phyloP scores from a whole-genome alignment of 2,797 vertebrate genomes.

The Vultur gryphus region DNA sequence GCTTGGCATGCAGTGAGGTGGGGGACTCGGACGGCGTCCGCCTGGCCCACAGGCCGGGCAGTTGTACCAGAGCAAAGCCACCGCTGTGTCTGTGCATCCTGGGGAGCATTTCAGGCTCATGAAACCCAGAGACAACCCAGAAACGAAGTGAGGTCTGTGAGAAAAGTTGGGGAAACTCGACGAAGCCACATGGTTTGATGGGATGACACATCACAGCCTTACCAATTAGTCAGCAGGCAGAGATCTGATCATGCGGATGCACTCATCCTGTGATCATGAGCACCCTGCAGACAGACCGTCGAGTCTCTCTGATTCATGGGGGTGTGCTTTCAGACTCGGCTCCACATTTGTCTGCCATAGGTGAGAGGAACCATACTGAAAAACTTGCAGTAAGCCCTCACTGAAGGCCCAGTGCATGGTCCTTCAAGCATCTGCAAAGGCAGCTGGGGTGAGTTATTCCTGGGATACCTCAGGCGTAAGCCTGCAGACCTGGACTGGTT shows the following conservation, averaged over 20 bases:
- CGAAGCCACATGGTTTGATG: neutral
- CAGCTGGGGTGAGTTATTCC: neutral
- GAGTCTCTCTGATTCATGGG: neutral
- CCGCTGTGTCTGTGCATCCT: neutral
- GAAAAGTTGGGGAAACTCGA: neutral
- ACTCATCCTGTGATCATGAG: neutral
- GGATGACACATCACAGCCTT: neutral
- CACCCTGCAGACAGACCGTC: neutral
- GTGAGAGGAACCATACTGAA: neutral
- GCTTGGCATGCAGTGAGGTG: accelerated
- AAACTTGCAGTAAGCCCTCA: neutral
- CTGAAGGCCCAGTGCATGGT: neutral
- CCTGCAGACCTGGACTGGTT: neutral
- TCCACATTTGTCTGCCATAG: neutral
- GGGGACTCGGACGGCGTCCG: accelerated
- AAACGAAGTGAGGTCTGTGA: neutral
- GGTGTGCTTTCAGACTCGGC: neutral
- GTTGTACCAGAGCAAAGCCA: neutral
- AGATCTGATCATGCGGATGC: neutral
- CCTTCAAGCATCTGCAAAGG: neutral
- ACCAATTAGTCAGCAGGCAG: neutral
- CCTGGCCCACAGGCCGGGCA: accelerated
- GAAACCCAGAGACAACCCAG: neutral
- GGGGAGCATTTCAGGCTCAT: neutral
- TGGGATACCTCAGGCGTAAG: neutral